A percentile compares a stretch with the other conserved stretches of the same genome.
Conservation (phyloP, 2,888 invertebrate species). For the Volucella inanis region DNA sequence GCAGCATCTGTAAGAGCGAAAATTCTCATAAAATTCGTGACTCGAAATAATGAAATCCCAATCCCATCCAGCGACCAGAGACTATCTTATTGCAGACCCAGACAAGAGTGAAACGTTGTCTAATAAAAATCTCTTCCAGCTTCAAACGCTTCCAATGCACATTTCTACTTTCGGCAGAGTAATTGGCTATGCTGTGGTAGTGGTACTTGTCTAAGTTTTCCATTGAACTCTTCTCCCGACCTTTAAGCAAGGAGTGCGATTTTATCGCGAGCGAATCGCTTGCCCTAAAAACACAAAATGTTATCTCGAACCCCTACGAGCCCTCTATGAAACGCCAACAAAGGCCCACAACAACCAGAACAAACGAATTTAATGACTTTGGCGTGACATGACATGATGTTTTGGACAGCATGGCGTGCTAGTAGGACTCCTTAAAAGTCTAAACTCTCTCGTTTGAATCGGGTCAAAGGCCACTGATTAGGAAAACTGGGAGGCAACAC, state of each 20-base stretch:
- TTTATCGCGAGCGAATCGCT: constrained; percentile 60
- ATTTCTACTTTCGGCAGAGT: constrained; percentile 53
- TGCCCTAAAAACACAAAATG: constrained; percentile 55
- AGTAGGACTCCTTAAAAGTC: not conserved
- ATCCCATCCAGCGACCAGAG: constrained; percentile 13
- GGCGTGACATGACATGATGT: constrained; percentile 68
- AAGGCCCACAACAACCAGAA: not conserved
- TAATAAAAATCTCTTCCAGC: constrained; percentile 57
- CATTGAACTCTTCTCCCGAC: constrained; percentile 50
- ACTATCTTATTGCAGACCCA: constrained; percentile 19
- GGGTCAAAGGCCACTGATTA: constrained; percentile 68
- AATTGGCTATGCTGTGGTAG: constrained; percentile 36
- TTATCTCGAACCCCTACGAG: constrained; percentile 21
- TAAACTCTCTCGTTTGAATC: constrained; percentile 1
- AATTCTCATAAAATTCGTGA: constrained; percentile 67
- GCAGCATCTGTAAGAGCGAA: constrained; percentile 39
- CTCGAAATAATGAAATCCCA: constrained; percentile 67
- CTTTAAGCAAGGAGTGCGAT: constrained; percentile 40
- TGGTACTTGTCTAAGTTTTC: constrained; percentile 18
- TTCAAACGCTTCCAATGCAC: constrained; percentile 33
- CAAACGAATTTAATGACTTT: constrained; percentile 53
- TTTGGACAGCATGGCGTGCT: constrained; percentile 49
- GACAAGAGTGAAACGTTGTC: constrained; percentile 65
- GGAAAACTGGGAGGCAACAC: constrained; percentile 36
- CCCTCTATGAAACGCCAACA: not conserved